Evolutionary conservation across 2,797 vertebrate species (phyloP).

Genomic region (Trachops cirrhosus): DNA sequence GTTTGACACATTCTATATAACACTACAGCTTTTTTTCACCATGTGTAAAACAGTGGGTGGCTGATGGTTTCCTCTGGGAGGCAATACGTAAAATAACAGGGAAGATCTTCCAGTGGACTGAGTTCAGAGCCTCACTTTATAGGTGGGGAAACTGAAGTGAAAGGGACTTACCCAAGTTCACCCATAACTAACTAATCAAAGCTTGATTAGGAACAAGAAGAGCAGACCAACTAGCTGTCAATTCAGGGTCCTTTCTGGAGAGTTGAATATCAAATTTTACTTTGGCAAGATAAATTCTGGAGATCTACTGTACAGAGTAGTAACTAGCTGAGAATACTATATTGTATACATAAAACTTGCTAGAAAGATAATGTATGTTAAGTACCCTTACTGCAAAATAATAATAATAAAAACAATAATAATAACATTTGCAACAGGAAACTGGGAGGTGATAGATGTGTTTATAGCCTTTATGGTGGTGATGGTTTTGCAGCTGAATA

Average conservation of each 20-base stretch:
- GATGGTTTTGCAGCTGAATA: neutral
- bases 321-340: neutral
- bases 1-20: neutral
- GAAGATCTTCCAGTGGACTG: neutral
- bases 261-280: neutral
- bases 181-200: neutral
- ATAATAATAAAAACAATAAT: neutral
- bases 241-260: neutral
- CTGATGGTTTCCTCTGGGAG: neutral
- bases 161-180: neutral
- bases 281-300: neutral
- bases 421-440: neutral
- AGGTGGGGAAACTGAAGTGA: neutral
- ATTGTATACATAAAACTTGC: neutral
- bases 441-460: no score
- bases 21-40: neutral
- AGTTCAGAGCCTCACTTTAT: neutral
- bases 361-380: neutral
- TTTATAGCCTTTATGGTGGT: neutral
- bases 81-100: neutral
- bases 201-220: neutral
- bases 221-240: accelerated
- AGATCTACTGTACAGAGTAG: neutral
- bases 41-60: neutral
- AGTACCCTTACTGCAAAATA: neutral